Conservation (phyloP, 2,113 vertebrate genomes). For the Dendrocopos noguchii region DNA sequence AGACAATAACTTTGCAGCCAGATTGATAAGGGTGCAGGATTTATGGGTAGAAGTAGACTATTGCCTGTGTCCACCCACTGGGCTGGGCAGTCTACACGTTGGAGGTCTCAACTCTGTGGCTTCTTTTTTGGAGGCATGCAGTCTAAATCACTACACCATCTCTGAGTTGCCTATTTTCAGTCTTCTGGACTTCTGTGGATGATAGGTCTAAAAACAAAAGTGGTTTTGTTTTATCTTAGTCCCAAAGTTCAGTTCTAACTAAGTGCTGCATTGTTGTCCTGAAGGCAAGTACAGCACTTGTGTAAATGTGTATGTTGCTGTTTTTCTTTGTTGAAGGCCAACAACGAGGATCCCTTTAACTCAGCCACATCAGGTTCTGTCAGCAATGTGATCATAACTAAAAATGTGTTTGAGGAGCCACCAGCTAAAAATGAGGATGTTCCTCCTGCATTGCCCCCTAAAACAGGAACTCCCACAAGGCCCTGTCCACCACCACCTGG, state of each 20-base stretch:
- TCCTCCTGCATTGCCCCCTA: constrained; percentile 94
- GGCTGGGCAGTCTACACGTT: too few species aligned
- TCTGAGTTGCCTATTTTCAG: neutral
- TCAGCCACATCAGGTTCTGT: constrained; percentile 53
- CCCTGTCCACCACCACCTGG: constrained; percentile 95
- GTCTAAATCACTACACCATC: neutral
- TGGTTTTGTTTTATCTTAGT: neutral
- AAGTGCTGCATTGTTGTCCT: neutral
- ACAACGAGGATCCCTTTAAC: constrained; percentile 86
- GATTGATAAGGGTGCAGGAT: too few species aligned
- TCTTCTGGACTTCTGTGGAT: neutral
- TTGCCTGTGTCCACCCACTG: neutral
- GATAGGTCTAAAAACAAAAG: neutral
- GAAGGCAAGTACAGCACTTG: neutral
- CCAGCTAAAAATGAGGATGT: constrained; percentile 80
- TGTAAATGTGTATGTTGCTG: neutral
- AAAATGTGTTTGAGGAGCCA: constrained; percentile 88
- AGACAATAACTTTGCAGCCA: too few species aligned
- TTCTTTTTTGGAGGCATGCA: too few species aligned
- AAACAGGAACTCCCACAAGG: constrained; percentile 94
- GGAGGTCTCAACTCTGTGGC: too few species aligned
- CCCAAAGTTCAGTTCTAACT: neutral
- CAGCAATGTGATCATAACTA: constrained; percentile 75
- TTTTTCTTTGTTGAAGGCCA: constrained; percentile 76
- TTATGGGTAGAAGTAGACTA: neutral